Conservation (phyloP, 2,797 vertebrate species). For the Rhincodon typus region DNA sequence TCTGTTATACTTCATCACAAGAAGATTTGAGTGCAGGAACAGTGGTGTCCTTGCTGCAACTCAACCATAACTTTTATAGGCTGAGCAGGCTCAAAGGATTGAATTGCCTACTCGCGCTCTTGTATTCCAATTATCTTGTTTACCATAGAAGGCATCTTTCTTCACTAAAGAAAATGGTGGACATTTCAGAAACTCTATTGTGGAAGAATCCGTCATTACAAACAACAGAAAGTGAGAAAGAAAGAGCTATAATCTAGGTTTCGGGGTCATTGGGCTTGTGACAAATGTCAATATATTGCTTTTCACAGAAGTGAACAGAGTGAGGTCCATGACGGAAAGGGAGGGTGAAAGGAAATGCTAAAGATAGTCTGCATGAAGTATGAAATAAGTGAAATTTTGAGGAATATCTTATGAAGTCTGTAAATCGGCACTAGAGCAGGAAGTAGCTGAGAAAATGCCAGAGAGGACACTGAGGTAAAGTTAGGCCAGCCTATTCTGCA, state of each 20-base stretch:
- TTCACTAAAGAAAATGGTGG: no score
- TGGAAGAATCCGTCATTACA: not conserved
- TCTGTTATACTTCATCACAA: no score
- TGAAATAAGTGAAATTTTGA: not conserved
- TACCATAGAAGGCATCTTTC: no score
- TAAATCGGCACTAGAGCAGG: not conserved
- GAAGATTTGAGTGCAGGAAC: no score
- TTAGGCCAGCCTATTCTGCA: not conserved
- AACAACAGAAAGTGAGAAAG: not conserved
- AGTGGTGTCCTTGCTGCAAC: no score
- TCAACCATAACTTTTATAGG: no score
- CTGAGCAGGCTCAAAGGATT: no score
- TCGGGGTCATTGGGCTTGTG: not conserved
- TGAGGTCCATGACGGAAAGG: not conserved
- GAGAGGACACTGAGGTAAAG: not conserved
- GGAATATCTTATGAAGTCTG: not conserved
- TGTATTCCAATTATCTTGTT: not conserved
- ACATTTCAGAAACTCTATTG: not conserved
- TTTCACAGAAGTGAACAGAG: not conserved
- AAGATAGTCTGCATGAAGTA: not conserved
- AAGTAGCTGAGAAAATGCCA: not conserved
- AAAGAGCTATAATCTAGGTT: not conserved
- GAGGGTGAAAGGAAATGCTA: not conserved
- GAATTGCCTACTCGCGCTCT: no score
- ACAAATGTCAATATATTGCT: not conserved